phyloP scores from a whole-genome alignment of 1,140 invertebrate species.

The Agrypnia vestita region DNA sequence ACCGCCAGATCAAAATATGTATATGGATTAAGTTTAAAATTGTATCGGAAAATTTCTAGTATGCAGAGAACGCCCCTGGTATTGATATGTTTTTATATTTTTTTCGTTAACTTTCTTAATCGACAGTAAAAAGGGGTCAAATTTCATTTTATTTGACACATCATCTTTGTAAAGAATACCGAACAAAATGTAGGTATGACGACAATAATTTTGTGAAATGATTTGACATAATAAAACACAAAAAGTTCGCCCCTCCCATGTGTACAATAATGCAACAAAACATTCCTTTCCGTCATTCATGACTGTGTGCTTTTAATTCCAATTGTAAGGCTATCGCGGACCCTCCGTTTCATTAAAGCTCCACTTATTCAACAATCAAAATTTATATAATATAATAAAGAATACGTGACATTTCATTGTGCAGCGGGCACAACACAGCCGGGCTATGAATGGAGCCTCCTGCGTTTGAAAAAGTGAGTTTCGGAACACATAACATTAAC shows the following conservation, averaged over 20 bases:
- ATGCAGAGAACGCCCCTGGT: no score
- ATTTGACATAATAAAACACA: slow-evolving; percentile 45
- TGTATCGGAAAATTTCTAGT: no score
- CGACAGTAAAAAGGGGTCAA: no score
- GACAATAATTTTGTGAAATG: slow-evolving; percentile 35
- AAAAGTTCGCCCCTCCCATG: slow-evolving; percentile 40
- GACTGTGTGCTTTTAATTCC: slow-evolving; percentile 44
- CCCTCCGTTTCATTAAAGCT: slow-evolving; percentile 46
- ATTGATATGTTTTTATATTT: no score
- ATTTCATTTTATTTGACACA: no score
- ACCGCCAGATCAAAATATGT: no score
- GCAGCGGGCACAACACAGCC: slow-evolving; percentile 41
- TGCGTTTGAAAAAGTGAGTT: slow-evolving; percentile 50
- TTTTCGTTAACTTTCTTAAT: no score
- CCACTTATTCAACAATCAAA: slow-evolving; percentile 28
- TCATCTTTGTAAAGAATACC: no score
- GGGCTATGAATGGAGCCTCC: slow-evolving; percentile 51
- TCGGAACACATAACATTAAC: slow-evolving; percentile 52
- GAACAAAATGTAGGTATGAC: neutral
- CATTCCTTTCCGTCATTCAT: slow-evolving; percentile 30
- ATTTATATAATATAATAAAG: slow-evolving; percentile 35
- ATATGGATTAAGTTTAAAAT: no score
- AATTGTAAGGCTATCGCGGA: slow-evolving; percentile 32
- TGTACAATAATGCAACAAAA: slow-evolving; percentile 34
- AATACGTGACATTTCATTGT: slow-evolving; percentile 58